These are phyloP conservation scores for Noctua janthe DNA, from an alignment of 2,888 invertebrate genomes.

Conservation along the genomic window DNA sequence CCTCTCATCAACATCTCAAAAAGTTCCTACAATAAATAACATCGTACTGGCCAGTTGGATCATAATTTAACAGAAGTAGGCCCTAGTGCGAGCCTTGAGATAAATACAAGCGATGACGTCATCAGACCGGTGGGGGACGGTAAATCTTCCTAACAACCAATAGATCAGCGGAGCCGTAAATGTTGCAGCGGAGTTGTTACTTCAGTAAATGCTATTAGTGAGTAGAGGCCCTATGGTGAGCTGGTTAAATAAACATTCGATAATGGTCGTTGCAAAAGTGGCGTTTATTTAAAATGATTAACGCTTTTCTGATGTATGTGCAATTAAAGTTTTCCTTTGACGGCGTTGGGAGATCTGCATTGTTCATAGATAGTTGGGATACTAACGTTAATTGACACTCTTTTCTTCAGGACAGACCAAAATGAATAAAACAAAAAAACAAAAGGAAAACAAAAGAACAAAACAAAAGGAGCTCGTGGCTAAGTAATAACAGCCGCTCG, in stretches of 20 bases:
- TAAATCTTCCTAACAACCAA: conserved; percentile 61
- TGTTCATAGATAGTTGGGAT: neutral
- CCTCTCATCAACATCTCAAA: conserved; percentile 39
- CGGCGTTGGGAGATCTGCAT: neutral
- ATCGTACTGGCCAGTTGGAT: conserved; percentile 44
- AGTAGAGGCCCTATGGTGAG: conserved; percentile 20
- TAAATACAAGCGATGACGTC: conserved; percentile 62
- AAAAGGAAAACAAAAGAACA: no score
- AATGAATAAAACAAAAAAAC: no score
- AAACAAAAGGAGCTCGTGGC: no score
- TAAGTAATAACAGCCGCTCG: no score
- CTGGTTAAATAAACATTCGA: conserved; percentile 36
- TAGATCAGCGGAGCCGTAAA: conserved; percentile 54
- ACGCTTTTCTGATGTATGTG: neutral
- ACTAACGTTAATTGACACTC: neutral
- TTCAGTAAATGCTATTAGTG: conserved; percentile 31
- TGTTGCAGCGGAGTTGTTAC: conserved; percentile 55
- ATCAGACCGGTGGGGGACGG: conserved; percentile 40
- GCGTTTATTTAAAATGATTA: neutral
- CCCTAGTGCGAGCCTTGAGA: conserved; percentile 63
- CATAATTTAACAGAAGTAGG: conserved; percentile 62
- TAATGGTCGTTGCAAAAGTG: conserved; percentile 21
- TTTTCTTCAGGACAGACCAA: neutral
- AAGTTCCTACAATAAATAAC: conserved; percentile 57
- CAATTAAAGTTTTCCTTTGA: neutral